Base-by-base conservation (phyloP, 2,888 invertebrate genomes). In the Lasioglossum villosulum region DNA sequence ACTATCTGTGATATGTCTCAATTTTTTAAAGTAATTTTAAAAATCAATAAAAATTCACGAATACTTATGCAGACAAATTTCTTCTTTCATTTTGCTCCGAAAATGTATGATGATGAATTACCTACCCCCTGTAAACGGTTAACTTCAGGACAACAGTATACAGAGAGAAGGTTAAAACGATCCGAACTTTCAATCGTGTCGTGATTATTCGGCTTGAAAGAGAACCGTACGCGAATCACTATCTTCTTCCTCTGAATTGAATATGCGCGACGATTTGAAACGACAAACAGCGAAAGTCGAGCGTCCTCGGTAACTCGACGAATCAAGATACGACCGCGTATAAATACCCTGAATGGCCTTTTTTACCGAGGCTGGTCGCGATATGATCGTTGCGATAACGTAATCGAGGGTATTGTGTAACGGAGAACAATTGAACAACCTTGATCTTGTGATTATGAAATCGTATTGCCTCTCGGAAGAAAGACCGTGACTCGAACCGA, bases 341-440 rank as follows among this genome's bases (percentile, higher is more conserved):
- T 59, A 27, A 59, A 59, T 59, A 59, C 27, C 14, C n/a, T 59
- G 27, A 4, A 59, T 27, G 34, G 30, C 30, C 66, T 34, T 66
- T 66, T 66, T 66, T 34, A 59, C 14, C 27, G 27, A 59, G 27
- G n/a, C 59, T 23, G 30, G 6, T 34, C 34, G 0, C 10, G 30
- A 30, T 2, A 10, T 6, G 30, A 48, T 77, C 34, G 16, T 4
- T n/a, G n/a, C 16, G 63, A 83, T 71, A 74, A 70, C n/a, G n/a
- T 8, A 45, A 80, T 77, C 70, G 14, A 14, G 4, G 1, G 16
- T 3, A 19, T 85, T 83, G 77, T 37, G 63, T 52, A 83, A 83
- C 48, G 10, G 16, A 30, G 68, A 23, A 42, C 27, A 42, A 45
- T 72, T 19, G 23, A 23, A 37, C 23, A 68, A n/a, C 68, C 66